Evolutionary conservation across 1,140 invertebrate genomes (phyloP), one percentile per base, ranked within the genome.

Genomic region (Antheraea mylitta): DNA sequence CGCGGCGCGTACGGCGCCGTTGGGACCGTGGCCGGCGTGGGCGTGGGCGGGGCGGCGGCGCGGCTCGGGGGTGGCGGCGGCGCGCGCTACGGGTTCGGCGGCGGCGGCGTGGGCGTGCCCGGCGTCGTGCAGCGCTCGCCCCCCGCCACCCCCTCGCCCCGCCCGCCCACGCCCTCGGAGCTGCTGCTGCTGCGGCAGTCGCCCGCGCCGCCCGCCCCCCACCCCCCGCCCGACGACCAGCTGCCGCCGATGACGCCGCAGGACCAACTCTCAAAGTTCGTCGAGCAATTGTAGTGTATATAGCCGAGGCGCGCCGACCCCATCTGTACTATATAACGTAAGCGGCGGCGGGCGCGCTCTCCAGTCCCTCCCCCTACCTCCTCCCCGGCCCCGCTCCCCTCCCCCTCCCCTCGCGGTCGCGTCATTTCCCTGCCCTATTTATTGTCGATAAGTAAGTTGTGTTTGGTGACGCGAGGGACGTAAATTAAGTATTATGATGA

Each of bases 221-320:
- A 95, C 76, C 95, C 96, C 22, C 95, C 94, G 66, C 95, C 95
- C 58, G 95, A 95, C 45, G 95, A 95, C 75, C 95, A 94, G 87
- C 95, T 93, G 74, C 94, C 95, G 22, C 93, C 95, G 58, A 95
- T 98, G 93, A 98, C 97, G 77, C 97, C 97, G 76, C 97, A 98
- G 92, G 97, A 98, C 93, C 97, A 98, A 92, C 94, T 98, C 74
- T 96, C 96, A 76, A 98, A 98, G 93, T 98, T 97, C 93, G 97
- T 98, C 77, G 97, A 98, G 93, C 96, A 97, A 90, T 97, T 98
- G 94, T 97, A 96, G 95, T 95, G 94, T 85, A 90, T 76, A 86
- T 89, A 87, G 78, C 76, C 76, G 69, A 58, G 71, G 75, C 76
- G 76, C 79, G 73, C 76, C 74, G 71, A 74, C 75, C 71, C 74